Conservation (phyloP, 1,140 invertebrate species). For the Phymorhynchus buccinoides region DNA sequence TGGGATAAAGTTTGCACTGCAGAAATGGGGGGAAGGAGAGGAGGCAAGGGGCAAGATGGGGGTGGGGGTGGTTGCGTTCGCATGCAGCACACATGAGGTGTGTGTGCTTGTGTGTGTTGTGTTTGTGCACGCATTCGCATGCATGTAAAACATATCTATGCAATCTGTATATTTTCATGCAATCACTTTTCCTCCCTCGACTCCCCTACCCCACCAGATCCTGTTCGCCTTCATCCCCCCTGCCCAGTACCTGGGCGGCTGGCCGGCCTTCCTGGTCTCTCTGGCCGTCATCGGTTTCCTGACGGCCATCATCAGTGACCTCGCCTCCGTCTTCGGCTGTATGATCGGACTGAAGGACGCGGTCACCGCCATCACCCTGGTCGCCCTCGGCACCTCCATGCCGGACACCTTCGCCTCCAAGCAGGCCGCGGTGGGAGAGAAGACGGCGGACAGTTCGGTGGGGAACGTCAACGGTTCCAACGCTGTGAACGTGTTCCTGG, state of each 20-base stretch:
- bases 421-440: conserved; percentile 74
- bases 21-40: no score
- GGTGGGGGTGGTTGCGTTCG: no score
- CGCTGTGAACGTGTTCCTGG: conserved; percentile 80
- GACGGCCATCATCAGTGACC: conserved; percentile 80
- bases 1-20: no score
- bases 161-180: no score
- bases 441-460: conserved; percentile 76
- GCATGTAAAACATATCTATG: no score
- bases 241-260: conserved; percentile 77
- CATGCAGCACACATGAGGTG: no score
- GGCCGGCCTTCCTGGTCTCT: conserved; percentile 80
- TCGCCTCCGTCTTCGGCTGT: conserved; percentile 80
- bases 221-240: conserved; percentile 80
- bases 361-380: conserved; percentile 82
- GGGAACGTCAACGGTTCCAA: conserved; percentile 77
- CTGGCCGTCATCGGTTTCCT: conserved; percentile 78
- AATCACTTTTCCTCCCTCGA: neutral
- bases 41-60: no score
- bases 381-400: conserved; percentile 82
- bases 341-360: conserved; percentile 77
- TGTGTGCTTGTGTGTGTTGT: no score
- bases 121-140: no score
- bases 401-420: conserved; percentile 80
- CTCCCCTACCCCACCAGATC: conserved; percentile 72